Evolutionary conservation across 2,888 invertebrate species (phyloP).

Genomic region (Liodrosophila aerea): DNA sequence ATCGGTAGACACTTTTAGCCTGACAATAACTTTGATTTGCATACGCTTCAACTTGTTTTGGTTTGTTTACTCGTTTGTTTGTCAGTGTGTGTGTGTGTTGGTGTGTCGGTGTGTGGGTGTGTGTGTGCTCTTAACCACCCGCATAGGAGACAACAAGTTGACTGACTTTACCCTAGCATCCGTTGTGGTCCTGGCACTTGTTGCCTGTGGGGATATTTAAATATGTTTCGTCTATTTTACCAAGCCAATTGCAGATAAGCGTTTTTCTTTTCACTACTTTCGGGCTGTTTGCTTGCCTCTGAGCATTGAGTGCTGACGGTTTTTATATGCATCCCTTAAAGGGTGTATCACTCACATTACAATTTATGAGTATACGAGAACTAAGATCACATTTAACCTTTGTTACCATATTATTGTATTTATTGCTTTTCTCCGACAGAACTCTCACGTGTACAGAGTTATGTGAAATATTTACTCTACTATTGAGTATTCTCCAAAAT

Average conservation of each 20-base stretch:
- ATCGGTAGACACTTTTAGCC: constrained; percentile 71
- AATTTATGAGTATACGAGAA: constrained; percentile 4
- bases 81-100: not conserved
- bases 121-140: constrained; percentile 37
- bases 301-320: constrained; percentile 40
- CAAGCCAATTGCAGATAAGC: constrained; percentile 74
- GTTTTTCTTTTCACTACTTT: constrained; percentile 58
- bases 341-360: constrained; percentile 11
- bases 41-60: constrained; percentile 40
- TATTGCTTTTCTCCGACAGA: no score
- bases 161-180: constrained; percentile 41
- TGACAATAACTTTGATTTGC: constrained; percentile 77
- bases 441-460: no score
- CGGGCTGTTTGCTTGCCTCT: constrained; percentile 47
- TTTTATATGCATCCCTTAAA: constrained; percentile 13
- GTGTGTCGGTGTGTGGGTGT: constrained; percentile 8
- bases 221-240: constrained; percentile 64
- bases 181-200: constrained; percentile 57
- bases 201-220: constrained; percentile 72
- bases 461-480: no score
- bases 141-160: constrained; percentile 53
- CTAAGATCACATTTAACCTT: no score
- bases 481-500: no score
- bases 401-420: no score
- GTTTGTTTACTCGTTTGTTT: constrained; percentile 29